phyloP scores from a whole-genome alignment of 2,888 invertebrate genomes.

The Elaeidobius kamerunicus region DNA sequence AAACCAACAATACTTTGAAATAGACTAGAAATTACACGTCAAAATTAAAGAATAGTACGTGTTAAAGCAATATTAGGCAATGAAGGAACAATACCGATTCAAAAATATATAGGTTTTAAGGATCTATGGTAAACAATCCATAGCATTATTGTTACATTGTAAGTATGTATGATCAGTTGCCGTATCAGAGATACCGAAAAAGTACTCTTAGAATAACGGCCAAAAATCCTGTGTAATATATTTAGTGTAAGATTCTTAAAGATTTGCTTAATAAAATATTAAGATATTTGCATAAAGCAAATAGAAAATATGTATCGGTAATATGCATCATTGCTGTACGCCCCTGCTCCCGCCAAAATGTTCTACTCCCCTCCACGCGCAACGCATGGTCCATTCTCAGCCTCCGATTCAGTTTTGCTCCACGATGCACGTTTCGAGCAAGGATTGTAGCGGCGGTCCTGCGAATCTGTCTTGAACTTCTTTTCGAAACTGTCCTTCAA shows the following conservation, averaged over 20 bases:
- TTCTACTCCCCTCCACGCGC: slow-evolving; percentile 16
- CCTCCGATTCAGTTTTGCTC: slow-evolving; percentile 39
- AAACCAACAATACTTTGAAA: too few species aligned
- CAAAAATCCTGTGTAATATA: neutral
- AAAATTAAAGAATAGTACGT: too few species aligned
- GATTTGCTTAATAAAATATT: neutral
- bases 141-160: too few species aligned
- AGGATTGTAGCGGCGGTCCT: slow-evolving; percentile 32
- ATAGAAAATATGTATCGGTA: neutral
- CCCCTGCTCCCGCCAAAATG: slow-evolving; percentile 23
- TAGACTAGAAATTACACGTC: too few species aligned
- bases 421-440: slow-evolving; percentile 38
- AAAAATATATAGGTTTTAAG: too few species aligned
- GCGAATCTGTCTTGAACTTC: slow-evolving; percentile 4
- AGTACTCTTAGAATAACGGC: neutral
- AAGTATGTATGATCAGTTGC: too few species aligned
- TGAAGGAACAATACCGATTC: too few species aligned
- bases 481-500: slow-evolving; percentile 7
- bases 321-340: slow-evolving; percentile 13
- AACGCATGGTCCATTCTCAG: slow-evolving; percentile 37
- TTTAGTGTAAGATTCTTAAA: neutral
- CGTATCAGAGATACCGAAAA: neutral
- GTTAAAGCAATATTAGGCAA: too few species aligned
- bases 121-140: too few species aligned
- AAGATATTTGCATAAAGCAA: neutral